A percentile compares a stretch with the other conserved stretches of the same genome.
Conservation (phyloP, 2,797 vertebrate genomes). For the Ctenopoma multispine region DNA sequence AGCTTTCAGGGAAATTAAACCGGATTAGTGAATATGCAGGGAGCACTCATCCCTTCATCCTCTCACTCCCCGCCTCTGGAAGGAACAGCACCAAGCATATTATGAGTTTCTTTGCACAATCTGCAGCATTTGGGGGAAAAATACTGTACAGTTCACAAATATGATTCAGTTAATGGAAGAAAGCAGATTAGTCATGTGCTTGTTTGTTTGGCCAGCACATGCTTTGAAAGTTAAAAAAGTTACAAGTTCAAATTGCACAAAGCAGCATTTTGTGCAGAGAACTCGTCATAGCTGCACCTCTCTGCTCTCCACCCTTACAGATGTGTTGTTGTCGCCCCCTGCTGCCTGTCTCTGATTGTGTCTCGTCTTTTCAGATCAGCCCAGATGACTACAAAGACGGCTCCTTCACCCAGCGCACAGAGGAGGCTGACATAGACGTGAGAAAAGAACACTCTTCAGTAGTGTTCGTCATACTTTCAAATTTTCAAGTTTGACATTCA, state of each 20-base stretch:
- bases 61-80: conserved; percentile 16
- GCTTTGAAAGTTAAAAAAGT: neutral
- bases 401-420: conserved; percentile 83
- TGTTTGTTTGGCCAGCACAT: neutral
- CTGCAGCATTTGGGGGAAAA: neutral
- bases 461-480: neutral
- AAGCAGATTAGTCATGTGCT: neutral
- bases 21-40: conserved; percentile 33
- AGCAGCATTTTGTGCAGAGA: conserved; percentile 2
- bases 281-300: neutral
- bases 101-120: conserved; percentile 15
- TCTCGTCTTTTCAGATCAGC: conserved; percentile 83
- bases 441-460: conserved; percentile 66
- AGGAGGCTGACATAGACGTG: conserved; percentile 92
- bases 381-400: conserved; percentile 89
- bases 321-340: conserved; percentile 36
- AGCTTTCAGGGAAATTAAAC: conserved; percentile 37
- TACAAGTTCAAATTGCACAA: conserved; percentile 1
- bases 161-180: neutral
- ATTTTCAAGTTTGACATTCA: conserved; percentile 3
- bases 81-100: conserved; percentile 4
- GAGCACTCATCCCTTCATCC: conserved; percentile 37
- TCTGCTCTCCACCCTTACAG: neutral
- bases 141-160: neutral
- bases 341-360: conserved; percentile 27